Conservation (phyloP, 2,888 invertebrate genomes). For the Amphiduros pacificus region DNA sequence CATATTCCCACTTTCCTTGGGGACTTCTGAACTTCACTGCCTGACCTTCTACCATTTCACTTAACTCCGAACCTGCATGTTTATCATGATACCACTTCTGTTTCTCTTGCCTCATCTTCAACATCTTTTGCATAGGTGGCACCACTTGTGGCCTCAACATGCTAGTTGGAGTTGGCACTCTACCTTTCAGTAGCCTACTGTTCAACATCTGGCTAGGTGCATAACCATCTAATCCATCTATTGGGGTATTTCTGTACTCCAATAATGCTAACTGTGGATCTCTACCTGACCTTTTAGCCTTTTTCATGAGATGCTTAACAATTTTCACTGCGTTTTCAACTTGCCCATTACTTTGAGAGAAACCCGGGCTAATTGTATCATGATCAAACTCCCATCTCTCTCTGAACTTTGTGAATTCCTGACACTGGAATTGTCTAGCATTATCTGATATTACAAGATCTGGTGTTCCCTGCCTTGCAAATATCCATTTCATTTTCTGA, state of each 20-base stretch:
- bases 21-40: too few relatives aligned
- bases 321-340: conserved; percentile 29
- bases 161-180: too few relatives aligned
- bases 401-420: conserved; percentile 24
- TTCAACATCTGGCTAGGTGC: too few relatives aligned
- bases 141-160: too few relatives aligned
- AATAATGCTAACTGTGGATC: neutral
- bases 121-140: too few relatives aligned
- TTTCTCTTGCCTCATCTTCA: too few relatives aligned
- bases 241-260: too few relatives aligned
- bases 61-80: too few relatives aligned
- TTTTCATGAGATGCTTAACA: conserved; percentile 23
- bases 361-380: conserved; percentile 26
- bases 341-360: conserved; percentile 31
- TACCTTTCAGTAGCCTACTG: too few relatives aligned
- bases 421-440: conserved; percentile 27
- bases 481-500: conserved; percentile 19
- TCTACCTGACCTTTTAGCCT: neutral
- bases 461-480: conserved; percentile 30
- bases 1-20: neutral
- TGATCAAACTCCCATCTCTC: conserved; percentile 6
- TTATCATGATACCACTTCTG: too few relatives aligned
- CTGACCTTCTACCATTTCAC: too few relatives aligned
- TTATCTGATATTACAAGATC: conserved; percentile 26
- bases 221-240: too few relatives aligned